A percentile compares a stretch with the other conserved stretches of the same genome.
phyloP scores from a whole-genome alignment of 1,140 invertebrate species.

The Piezodorus guildinii region DNA sequence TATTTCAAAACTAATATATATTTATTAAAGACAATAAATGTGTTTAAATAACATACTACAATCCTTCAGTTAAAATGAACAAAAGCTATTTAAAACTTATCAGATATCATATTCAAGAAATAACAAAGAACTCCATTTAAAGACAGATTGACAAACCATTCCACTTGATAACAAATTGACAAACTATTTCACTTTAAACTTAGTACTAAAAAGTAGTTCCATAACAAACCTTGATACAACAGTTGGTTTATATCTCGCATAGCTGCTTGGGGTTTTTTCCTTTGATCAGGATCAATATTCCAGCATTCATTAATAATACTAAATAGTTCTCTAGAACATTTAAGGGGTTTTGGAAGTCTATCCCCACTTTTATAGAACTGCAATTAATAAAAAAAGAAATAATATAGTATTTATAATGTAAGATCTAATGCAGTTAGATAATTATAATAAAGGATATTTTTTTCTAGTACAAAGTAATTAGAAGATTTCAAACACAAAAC shows the following conservation, averaged over 20 bases:
- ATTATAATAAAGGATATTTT: too few species aligned
- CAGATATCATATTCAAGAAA: neutral
- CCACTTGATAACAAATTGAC: neutral
- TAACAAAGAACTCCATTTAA: too few species aligned
- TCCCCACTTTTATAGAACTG: constrained; percentile 58
- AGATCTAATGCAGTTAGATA: too few species aligned
- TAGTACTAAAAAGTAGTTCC: neutral
- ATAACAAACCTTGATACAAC: constrained; percentile 48
- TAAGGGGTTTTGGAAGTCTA: constrained; percentile 56
- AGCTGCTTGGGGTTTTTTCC: constrained; percentile 66
- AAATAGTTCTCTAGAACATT: constrained; percentile 72
- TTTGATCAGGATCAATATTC: constrained; percentile 53
- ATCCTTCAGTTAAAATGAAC: neutral
- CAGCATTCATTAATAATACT: constrained; percentile 79
- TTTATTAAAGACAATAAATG: too few species aligned
- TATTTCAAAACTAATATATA: too few species aligned
- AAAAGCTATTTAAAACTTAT: neutral
- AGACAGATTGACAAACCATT: neutral
- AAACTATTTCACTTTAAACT: neutral
- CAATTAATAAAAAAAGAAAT: constrained; percentile 24
- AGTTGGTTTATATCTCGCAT: constrained; percentile 74
- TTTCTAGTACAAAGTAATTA: too few species aligned
- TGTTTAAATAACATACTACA: too few species aligned
- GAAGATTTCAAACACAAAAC: too few species aligned
- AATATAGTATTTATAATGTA: too few species aligned